Evolutionary conservation across 2,888 invertebrate genomes (phyloP).

Genomic region (Eristalis arbustorum): DNA sequence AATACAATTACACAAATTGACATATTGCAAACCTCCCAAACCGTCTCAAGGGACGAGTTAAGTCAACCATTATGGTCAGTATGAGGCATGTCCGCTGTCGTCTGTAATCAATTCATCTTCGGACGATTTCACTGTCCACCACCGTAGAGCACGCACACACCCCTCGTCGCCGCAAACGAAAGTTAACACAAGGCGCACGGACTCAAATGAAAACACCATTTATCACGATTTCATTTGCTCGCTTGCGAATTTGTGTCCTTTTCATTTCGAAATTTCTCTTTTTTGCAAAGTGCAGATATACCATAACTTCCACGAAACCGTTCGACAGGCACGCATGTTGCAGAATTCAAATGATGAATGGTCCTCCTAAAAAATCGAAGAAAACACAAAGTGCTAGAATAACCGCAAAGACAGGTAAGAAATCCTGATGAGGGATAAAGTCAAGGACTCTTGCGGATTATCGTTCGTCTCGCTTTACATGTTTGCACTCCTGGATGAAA

Average conservation of each 20-base stretch:
- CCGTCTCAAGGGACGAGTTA: slow-evolving; percentile 34
- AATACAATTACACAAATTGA: slow-evolving; percentile 63
- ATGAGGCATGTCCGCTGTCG: background rate
- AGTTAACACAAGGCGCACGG: slow-evolving; percentile 9
- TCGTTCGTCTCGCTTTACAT: slow-evolving; percentile 7
- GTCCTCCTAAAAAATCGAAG: slow-evolving; percentile 35
- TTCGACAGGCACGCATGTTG: slow-evolving; percentile 43
- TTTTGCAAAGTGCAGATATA: slow-evolving; percentile 38
- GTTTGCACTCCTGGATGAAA: slow-evolving; percentile 15
- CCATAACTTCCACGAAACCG: slow-evolving; percentile 47
- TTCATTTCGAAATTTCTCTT: slow-evolving; percentile 26
- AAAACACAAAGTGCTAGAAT: slow-evolving; percentile 14
- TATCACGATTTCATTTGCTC: slow-evolving; percentile 38
- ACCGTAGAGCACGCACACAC: background rate
- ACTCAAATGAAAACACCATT: slow-evolving; percentile 54
- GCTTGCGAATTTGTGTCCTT: slow-evolving; percentile 37
- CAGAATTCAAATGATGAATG: slow-evolving; percentile 59
- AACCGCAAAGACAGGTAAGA: slow-evolving; percentile 63
- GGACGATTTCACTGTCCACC: background rate
- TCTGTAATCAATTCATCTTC: slow-evolving; percentile 24
- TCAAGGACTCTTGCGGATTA: slow-evolving; percentile 61
- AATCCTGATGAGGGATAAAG: slow-evolving; percentile 39
- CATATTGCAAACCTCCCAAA: slow-evolving; percentile 13
- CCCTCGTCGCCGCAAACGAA: background rate
- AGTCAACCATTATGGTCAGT: slow-evolving; percentile 12